Base-by-base conservation (phyloP, 2,797 vertebrate species). In the Paguma larvata region DNA sequence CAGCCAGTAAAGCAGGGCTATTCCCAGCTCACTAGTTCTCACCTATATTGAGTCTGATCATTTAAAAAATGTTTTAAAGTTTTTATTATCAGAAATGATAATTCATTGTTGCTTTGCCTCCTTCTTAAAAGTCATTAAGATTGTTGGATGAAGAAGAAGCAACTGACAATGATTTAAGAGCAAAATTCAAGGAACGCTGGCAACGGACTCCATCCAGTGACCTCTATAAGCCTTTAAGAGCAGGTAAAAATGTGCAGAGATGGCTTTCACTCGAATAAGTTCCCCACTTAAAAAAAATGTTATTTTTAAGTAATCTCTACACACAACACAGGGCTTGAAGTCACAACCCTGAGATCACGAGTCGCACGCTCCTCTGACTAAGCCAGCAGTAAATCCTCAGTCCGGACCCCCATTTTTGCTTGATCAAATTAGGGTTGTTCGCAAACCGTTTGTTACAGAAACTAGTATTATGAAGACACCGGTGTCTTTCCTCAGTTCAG, bases 141-240 rank as follows among this genome's bases (percentile, higher is more conserved):
- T 99, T 99, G 98, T 98, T 99, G 98, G 99, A 99, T 91, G 99
- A 99, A 94, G 99, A 99, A 97, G 99, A 99, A 98, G 96, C 99
- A 5, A 99, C 99, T 34, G 99, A 99, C 98, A 99, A 99, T 72
- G 99, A 99, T 62, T 98, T 99, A 97, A 98, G 99, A 98, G 97
- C 99, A 89, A 99, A 99, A 98, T 99, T 99, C 98, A 99, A 98
- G 98, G 99, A 99, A 89, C 99, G 99, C 92, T 99, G 99, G 99
- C 99, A 99, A 98, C 99, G 99, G 98, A 99, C 99, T 0, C 99
- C 99, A 14, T 99, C 99, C 96, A 99, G 98, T 94, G 99, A 99
- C 18, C 99, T 99, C 21, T 99, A 99, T 96, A 99, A 99, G 97
- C 99, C 99, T 78, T 98, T 99, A 85, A 99, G 99, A 97, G 30